Conservation (phyloP, 1,140 invertebrate species). For the Anoplolepis gracilipes region DNA sequence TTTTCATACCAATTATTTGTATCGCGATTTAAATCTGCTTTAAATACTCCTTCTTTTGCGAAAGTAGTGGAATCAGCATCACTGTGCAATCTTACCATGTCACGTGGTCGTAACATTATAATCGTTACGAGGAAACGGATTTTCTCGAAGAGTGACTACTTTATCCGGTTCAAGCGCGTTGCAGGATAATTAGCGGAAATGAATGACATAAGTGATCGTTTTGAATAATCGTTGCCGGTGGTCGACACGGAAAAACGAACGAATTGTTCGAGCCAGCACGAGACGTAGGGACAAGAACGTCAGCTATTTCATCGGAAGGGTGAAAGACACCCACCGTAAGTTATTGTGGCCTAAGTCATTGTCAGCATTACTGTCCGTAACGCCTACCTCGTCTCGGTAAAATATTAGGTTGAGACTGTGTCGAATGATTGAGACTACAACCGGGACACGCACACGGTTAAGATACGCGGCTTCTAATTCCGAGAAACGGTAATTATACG, state of each 20-base stretch:
- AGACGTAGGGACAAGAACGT: background rate
- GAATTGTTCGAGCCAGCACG: background rate
- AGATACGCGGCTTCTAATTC: background rate
- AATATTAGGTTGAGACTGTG: too few relatives aligned
- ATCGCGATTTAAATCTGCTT: background rate
- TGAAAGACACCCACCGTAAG: slow-evolving; percentile 48
- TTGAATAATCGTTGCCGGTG: background rate
- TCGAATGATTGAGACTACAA: too few relatives aligned
- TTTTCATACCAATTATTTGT: background rate
- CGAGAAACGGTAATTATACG: background rate
- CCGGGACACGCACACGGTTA: background rate
- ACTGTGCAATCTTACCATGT: background rate
- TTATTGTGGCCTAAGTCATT: background rate
- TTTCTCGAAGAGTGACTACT: slow-evolving; percentile 27
- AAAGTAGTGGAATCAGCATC: background rate
- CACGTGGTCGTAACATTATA: slow-evolving; percentile 28
- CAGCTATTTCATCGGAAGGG: background rate
- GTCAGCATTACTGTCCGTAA: background rate
- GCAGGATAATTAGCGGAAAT: slow-evolving; percentile 32
- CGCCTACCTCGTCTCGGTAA: background rate
- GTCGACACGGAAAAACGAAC: slow-evolving; percentile 12
- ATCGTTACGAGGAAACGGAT: slow-evolving; percentile 44
- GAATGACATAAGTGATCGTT: background rate
- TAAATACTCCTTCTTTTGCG: background rate
- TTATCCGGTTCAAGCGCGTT: slow-evolving; percentile 4